A percentile compares a stretch with the other conserved stretches of the same genome.
Conservation (phyloP, 1,140 invertebrate species). For the Lethrus apterus region DNA sequence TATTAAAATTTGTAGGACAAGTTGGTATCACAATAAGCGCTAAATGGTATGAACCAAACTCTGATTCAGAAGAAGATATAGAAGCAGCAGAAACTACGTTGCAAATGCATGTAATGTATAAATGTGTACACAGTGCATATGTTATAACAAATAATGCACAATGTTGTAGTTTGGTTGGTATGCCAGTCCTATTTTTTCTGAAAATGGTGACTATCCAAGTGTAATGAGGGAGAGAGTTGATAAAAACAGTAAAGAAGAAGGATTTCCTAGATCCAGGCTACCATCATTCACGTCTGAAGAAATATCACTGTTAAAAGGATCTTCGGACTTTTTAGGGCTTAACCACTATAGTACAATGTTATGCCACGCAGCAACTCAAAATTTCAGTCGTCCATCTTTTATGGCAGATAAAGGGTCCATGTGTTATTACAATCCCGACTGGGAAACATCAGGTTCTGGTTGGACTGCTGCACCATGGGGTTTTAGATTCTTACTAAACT, state of each 20-base stretch:
- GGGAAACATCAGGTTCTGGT: conserved; percentile 44
- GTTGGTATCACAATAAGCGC: conserved; percentile 47
- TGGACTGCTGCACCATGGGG: conserved; percentile 47
- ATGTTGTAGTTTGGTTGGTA: conserved; percentile 53
- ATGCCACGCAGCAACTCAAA: neutral
- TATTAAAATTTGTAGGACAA: conserved; percentile 33
- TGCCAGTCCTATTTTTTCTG: conserved; percentile 54
- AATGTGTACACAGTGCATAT: neutral
- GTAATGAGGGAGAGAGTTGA: conserved; percentile 51
- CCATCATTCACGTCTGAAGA: conserved; percentile 55
- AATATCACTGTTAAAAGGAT: conserved; percentile 48
- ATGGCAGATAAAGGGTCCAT: neutral
- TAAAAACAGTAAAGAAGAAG: conserved; percentile 50
- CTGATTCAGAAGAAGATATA: conserved; percentile 38
- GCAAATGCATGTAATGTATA: conserved; percentile 37
- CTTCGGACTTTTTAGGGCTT: conserved; percentile 54
- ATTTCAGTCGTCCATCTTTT: neutral
- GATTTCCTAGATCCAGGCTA: conserved; percentile 48
- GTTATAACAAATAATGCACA: too few species aligned
- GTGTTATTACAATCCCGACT: neutral
- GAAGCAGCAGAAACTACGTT: conserved; percentile 43
- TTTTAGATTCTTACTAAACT: conserved; percentile 54
- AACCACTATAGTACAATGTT: conserved; percentile 52
- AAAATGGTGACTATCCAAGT: conserved; percentile 54
- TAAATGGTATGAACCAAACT: conserved; percentile 43